These are phyloP conservation scores for Circaetus gallicus DNA, from an alignment of 2,113 vertebrate genomes.

Conservation along the genomic window DNA sequence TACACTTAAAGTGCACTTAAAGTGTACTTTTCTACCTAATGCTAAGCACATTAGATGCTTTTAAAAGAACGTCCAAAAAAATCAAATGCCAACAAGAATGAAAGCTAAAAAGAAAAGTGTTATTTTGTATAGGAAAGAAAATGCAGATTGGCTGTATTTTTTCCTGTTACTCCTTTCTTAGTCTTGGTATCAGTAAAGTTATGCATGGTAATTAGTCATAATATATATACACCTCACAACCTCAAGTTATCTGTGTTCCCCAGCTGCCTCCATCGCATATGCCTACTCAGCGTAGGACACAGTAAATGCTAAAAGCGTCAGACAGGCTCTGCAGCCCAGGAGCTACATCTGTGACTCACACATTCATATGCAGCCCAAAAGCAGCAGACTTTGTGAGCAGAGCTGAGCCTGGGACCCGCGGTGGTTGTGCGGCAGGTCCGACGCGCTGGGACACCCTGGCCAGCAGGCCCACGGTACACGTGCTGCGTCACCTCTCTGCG, in stretches of 20 bases:
- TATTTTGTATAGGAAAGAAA: background rate
- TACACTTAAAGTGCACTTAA: background rate
- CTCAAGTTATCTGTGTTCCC: background rate
- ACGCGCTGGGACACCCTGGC: rapidly evolving
- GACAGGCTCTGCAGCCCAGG: background rate
- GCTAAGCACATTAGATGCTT: background rate
- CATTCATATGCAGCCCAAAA: background rate
- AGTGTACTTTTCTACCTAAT: background rate
- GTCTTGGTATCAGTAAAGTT: background rate
- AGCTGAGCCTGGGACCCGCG: background rate
- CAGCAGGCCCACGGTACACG: rapidly evolving
- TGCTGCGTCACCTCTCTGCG: background rate
- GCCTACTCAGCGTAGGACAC: background rate
- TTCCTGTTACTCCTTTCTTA: background rate
- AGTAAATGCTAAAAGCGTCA: background rate
- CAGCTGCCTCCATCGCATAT: background rate
- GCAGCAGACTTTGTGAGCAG: background rate
- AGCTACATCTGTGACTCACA: background rate
- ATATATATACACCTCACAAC: background rate
- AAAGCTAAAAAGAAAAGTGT: background rate
- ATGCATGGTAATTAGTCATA: background rate
- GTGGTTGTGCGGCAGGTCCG: background rate
- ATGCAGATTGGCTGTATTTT: background rate
- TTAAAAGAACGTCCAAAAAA: background rate
- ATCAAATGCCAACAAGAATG: background rate